Evolutionary conservation across 2,113 vertebrate genomes (phyloP).

Genomic region (Litocranius walleri): DNA sequence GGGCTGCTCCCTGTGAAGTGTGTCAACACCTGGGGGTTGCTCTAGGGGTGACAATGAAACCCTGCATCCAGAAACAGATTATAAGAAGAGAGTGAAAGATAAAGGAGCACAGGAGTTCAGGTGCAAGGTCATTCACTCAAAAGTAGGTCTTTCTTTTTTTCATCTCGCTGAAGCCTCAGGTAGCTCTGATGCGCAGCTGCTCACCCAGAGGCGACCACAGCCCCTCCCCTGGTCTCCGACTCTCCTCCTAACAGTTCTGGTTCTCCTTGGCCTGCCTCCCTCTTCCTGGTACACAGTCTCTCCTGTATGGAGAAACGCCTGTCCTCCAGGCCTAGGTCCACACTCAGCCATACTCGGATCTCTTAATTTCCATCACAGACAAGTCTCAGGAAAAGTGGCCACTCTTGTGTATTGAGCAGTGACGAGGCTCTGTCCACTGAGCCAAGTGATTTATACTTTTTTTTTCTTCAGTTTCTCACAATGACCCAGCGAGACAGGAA

Average conservation of each 20-base stretch:
- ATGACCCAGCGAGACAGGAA: neutral
- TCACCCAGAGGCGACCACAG: rapidly evolving
- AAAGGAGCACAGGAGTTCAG: neutral
- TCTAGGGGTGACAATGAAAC: neutral
- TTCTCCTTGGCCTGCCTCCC: neutral
- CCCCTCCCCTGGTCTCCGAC: rapidly evolving
- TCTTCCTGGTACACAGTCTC: neutral
- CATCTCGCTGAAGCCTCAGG: neutral
- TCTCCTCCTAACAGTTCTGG: neutral
- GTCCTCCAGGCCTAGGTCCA: neutral
- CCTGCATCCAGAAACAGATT: neutral
- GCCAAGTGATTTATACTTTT: too few relatives aligned
- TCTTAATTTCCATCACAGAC: neutral
- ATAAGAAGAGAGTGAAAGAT: neutral
- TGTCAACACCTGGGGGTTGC: too few relatives aligned
- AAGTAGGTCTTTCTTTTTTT: neutral
- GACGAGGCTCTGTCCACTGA: neutral
- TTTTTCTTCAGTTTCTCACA: neutral
- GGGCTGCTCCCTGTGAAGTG: neutral
- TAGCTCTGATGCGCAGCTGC: neutral
- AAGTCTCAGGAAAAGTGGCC: neutral
- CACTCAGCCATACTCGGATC: neutral
- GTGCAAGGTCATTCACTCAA: neutral
- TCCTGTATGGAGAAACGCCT: neutral
- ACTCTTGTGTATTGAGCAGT: neutral